Evolutionary conservation across 2,888 invertebrate genomes (phyloP).

Genomic region (Pomacea canaliculata): DNA sequence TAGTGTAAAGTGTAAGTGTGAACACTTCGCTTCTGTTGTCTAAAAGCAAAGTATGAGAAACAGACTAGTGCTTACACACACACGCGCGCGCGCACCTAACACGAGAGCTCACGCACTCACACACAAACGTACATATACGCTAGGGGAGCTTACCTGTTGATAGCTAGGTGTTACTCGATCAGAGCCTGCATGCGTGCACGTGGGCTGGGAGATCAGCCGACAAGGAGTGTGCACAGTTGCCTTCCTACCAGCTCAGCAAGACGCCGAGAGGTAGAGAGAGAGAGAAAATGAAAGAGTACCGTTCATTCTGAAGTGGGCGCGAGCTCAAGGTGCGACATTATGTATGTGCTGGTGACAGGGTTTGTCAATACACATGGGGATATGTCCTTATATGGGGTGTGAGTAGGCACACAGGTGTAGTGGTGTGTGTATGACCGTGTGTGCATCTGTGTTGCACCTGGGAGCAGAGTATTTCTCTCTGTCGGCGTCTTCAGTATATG

Average conservation of each 20-base stretch:
- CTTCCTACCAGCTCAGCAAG: not conserved
- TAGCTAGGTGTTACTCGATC: not conserved
- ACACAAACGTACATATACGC: conserved; percentile 5
- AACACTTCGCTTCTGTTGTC: too few species aligned
- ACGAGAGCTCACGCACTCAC: not conserved
- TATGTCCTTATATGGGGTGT: not conserved
- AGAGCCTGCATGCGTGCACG: not conserved
- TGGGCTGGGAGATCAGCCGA: not conserved
- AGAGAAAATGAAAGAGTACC: not conserved
- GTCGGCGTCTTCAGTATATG: too few species aligned
- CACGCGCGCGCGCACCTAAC: not conserved
- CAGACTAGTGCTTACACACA: not conserved
- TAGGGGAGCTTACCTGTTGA: not conserved
- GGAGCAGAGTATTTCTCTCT: too few species aligned
- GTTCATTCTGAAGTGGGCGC: not conserved
- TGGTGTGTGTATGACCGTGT: not conserved
- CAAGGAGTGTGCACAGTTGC: not conserved
- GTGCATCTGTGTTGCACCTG: not conserved
- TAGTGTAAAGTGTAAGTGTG: too few species aligned
- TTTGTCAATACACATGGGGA: not conserved
- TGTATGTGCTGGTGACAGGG: not conserved
- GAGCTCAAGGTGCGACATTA: not conserved
- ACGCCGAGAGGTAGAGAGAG: not conserved
- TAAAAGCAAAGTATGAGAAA: not conserved
- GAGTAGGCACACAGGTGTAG: not conserved